phyloP scores from a whole-genome alignment of 2,888 invertebrate genomes.

The Synanthedon andrenaeformis region DNA sequence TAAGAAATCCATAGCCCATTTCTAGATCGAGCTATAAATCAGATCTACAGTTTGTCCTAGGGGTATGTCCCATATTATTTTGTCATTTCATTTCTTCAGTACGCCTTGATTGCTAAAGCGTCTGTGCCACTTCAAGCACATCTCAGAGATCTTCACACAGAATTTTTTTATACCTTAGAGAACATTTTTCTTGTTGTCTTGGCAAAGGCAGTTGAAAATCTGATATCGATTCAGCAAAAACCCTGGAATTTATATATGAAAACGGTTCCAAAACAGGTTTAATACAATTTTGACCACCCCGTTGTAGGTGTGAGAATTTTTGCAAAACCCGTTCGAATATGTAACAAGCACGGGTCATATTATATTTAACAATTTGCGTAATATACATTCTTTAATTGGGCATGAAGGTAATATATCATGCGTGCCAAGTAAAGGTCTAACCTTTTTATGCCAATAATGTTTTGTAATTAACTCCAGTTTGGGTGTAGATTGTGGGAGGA shows the following conservation, averaged over 20 bases:
- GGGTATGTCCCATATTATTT: too few species aligned
- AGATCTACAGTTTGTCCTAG: too few species aligned
- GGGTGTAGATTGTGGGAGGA: neutral
- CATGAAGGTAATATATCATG: neutral
- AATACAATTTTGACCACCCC: slow-evolving; percentile 15
- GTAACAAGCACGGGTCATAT: slow-evolving; percentile 13
- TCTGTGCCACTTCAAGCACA: too few species aligned
- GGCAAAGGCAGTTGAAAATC: slow-evolving; percentile 22
- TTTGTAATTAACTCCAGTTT: neutral
- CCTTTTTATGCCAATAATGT: neutral
- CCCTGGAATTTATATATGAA: slow-evolving; percentile 36
- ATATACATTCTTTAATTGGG: neutral
- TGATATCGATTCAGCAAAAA: slow-evolving; percentile 19
- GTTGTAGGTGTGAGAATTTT: slow-evolving; percentile 15
- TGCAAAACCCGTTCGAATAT: slow-evolving; percentile 22
- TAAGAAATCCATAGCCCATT: too few species aligned
- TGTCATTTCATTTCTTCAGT: too few species aligned
- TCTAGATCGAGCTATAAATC: too few species aligned
- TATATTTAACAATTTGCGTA: slow-evolving; percentile 1
- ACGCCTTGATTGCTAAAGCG: too few species aligned
- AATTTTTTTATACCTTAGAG: slow-evolving; percentile 3
- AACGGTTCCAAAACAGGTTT: slow-evolving; percentile 29
- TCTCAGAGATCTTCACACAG: too few species aligned
- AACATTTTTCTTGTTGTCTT: slow-evolving; percentile 25
- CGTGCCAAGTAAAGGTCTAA: neutral